Conservation (phyloP, 2,113 vertebrate genomes). For the Zapornia atra region DNA sequence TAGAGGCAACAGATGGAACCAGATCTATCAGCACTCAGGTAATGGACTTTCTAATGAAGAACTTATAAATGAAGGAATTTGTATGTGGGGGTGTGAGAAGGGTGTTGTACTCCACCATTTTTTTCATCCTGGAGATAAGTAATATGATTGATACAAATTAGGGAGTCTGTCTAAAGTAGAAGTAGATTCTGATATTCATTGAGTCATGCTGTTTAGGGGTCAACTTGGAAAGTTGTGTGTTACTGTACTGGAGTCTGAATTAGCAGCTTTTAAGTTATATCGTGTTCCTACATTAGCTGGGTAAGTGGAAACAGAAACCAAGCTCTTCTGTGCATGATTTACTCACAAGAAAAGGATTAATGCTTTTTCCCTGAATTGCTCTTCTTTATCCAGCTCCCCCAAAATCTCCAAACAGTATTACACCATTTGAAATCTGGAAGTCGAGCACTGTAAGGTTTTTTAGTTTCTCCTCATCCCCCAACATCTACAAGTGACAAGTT, state of each 20-base stretch:
- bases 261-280: not conserved
- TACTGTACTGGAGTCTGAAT: not conserved
- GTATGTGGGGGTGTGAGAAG: not conserved
- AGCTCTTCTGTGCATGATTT: not conserved
- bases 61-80: slow-evolving; percentile 47
- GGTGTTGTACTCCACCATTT: not conserved
- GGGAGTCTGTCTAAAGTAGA: not conserved
- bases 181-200: not conserved
- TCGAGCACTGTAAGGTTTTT: not conserved
- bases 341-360: not conserved
- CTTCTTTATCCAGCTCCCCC: not conserved
- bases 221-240: not conserved
- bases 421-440: not conserved
- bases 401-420: not conserved
- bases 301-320: not conserved
- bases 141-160: not conserved
- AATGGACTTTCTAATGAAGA: slow-evolving; percentile 73
- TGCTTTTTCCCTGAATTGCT: not conserved
- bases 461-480: not conserved
- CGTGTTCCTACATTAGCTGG: not conserved
- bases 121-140: not conserved
- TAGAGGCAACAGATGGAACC: slow-evolving; percentile 95
- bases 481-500: not conserved
- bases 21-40: slow-evolving; percentile 93
- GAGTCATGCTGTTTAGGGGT: not conserved